These are phyloP conservation scores for Gari tellinella DNA, from an alignment of 2,888 invertebrate species.

Conservation along the genomic window DNA sequence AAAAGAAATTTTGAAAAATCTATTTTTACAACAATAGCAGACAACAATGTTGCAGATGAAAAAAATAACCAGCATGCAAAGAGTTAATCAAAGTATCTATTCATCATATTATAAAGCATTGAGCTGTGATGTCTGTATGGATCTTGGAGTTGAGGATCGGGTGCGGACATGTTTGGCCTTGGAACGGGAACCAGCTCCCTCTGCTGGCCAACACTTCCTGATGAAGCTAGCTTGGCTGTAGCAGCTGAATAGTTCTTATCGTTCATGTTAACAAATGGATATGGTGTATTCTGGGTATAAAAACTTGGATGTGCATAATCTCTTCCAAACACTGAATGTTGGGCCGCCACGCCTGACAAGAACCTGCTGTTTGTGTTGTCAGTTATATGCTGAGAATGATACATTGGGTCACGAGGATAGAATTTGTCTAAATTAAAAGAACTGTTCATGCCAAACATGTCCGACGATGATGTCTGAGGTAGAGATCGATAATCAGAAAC, in stretches of 20 bases:
- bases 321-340: constrained; percentile 78
- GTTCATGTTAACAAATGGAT: constrained; percentile 81
- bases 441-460: constrained; percentile 80
- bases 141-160: constrained; percentile 79
- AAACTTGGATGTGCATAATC: constrained; percentile 77
- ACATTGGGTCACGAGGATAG: constrained; percentile 80
- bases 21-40: too few species aligned
- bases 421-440: constrained; percentile 81
- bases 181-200: constrained; percentile 76
- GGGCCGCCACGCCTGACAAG: constrained; percentile 77
- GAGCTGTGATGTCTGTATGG: constrained; percentile 78
- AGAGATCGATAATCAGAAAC: constrained; percentile 79
- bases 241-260: constrained; percentile 79
- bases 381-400: constrained; percentile 79
- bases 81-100: constrained; percentile 76
- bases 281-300: constrained; percentile 78
- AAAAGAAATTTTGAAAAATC: too few species aligned
- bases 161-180: constrained; percentile 71
- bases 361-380: constrained; percentile 80
- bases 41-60: neutral
- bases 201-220: constrained; percentile 73
- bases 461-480: constrained; percentile 76
- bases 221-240: constrained; percentile 70
- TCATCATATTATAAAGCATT: constrained; percentile 83
- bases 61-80: neutral